phyloP scores from a whole-genome alignment of 2,113 vertebrate genomes.

The Aythya baeri region DNA sequence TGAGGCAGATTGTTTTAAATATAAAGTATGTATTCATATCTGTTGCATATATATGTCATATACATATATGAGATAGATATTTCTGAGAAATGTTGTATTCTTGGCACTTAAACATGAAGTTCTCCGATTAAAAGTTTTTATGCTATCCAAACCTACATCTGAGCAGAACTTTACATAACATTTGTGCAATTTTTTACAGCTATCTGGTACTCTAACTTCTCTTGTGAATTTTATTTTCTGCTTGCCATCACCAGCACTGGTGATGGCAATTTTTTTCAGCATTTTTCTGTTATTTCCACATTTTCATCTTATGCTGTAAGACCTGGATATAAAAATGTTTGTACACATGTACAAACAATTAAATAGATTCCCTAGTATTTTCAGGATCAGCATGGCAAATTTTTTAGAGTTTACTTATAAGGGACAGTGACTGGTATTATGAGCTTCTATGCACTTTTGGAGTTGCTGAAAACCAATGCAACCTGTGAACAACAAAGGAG shows the following conservation, averaged over 20 bases:
- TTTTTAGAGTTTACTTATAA: not conserved
- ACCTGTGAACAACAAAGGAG: not conserved
- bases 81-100: not conserved
- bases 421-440: not conserved
- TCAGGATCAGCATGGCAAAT: not conserved
- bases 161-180: not conserved
- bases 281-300: not conserved
- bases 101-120: not conserved
- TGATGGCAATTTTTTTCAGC: too few relatives aligned
- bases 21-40: not conserved
- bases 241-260: not conserved
- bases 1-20: not conserved
- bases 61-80: not conserved
- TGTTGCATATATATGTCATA: not conserved
- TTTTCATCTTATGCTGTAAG: not conserved
- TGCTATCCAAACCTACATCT: not conserved
- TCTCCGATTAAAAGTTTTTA: not conserved
- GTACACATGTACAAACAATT: rapidly evolving
- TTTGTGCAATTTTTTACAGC: not conserved
- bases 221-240: not conserved
- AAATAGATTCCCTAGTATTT: not conserved
- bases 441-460: not conserved
- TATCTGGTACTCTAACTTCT: not conserved
- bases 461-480: not conserved
- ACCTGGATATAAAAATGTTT: not conserved